Evolutionary conservation across 2,888 invertebrate species (phyloP), one percentile per base, ranked within the genome.

Genomic region (Colostygia pectinataria): DNA sequence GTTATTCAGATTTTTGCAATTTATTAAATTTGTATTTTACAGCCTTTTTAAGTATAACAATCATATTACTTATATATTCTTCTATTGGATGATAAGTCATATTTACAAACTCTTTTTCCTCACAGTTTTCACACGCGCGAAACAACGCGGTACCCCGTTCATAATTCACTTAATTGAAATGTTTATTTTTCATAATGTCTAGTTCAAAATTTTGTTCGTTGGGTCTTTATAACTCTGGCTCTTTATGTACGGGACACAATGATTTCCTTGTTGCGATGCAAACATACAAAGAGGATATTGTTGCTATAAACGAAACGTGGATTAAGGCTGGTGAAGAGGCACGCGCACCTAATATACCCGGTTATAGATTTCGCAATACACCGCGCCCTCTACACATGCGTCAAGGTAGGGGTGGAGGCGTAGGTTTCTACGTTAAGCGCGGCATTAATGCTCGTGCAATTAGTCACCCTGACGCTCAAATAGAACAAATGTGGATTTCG

Each of bases 181-280:
- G 8, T 8, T 8, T 9, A 27, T 10, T n/a, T 33, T 33, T 33
- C 12, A 15, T 9, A 20, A 33, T 33, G 18, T 9, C 5, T 33
- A 33, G 5, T 2, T 4, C 18, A 4, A 33, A 33, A 10, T 18
- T 18, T 33, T 33, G 18, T 33, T 33, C 18, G n/a, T 18, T 33
- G 33, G 38, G 28, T 10, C 15, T 38, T 4, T 38, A 38, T 13
- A 38, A 38, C 10, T 8, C 38, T 1, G 38, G 38, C 9, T 38
- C 38, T 10, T 10, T 38, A 4, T 2, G 18, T 7, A 38, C 38
- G 6, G 18, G 28, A 9, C 28, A 28, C 4, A 18, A 10, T 28
- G 38, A 38, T 10, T 38, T 38, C 18, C 6, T 28, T 2, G 10
- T 18, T 9, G 15, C 18, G 0, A 18, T 38, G 18, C 4, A 18